phyloP scores from a whole-genome alignment of 2,797 vertebrate genomes.

The Pagetopsis macropterus region DNA sequence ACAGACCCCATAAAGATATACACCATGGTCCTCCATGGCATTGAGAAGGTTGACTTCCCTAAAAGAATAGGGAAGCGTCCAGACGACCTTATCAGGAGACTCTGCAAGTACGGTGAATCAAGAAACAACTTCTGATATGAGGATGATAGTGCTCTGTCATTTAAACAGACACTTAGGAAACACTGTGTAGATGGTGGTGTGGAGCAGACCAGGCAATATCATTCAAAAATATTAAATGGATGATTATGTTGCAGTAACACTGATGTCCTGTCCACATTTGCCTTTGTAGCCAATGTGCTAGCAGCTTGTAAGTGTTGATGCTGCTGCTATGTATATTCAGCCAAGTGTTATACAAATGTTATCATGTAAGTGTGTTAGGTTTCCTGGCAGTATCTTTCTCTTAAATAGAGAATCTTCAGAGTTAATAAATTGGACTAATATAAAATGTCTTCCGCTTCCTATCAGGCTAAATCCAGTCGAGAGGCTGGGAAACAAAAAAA shows the following conservation, averaged over 20 bases:
- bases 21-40: conserved; percentile 86
- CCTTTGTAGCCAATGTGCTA: neutral
- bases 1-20: conserved; percentile 87
- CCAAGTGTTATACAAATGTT: neutral
- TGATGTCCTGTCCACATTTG: neutral
- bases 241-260: conserved; percentile 6
- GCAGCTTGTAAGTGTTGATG: neutral
- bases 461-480: conserved; percentile 83
- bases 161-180: conserved; percentile 8
- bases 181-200: neutral
- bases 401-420: neutral
- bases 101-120: conserved; percentile 80
- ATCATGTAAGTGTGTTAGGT: conserved; percentile 2
- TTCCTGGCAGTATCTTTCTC: neutral
- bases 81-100: conserved; percentile 85
- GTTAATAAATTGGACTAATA: neutral
- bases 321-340: neutral
- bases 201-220: conserved; percentile 3
- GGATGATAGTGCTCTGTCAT: neutral
- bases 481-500: conserved; percentile 86
- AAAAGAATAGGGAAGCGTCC: conserved; percentile 83
- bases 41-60: conserved; percentile 86
- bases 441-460: neutral
- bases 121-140: neutral
- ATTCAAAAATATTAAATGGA: neutral